phyloP scores from a whole-genome alignment of 2,797 vertebrate genomes.

The Podarcis lilfordi region DNA sequence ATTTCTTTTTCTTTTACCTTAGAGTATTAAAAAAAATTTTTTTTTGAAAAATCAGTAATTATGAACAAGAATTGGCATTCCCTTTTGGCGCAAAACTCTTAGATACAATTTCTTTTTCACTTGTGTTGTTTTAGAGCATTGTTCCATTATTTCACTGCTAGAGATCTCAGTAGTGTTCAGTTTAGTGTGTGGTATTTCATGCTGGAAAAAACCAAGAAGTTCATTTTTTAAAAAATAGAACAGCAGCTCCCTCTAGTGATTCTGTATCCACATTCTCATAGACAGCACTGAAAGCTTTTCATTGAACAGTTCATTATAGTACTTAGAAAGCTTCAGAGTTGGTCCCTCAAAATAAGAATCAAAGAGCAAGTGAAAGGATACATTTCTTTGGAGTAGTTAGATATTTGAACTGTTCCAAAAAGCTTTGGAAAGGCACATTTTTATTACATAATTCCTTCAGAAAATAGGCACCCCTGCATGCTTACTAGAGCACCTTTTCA shows the following conservation, averaged over 20 bases:
- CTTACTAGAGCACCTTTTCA: neutral
- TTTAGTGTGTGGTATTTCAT: slow-evolving; percentile 53
- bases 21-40: slow-evolving; percentile 12
- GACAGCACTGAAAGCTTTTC: neutral
- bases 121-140: slow-evolving; percentile 56
- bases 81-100: slow-evolving; percentile 38
- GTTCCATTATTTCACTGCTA: slow-evolving; percentile 50
- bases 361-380: neutral
- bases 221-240: slow-evolving; percentile 26
- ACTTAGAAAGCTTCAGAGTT: neutral
- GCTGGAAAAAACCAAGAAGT: slow-evolving; percentile 25
- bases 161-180: slow-evolving; percentile 49
- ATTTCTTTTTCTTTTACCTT: slow-evolving; percentile 37
- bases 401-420: neutral
- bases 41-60: slow-evolving; percentile 52
- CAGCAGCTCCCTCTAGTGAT: slow-evolving; percentile 82
- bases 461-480: neutral
- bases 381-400: neutral
- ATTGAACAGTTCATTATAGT: neutral
- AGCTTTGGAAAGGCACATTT: neutral
- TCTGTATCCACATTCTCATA: neutral
- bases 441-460: neutral
- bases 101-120: slow-evolving; percentile 38
- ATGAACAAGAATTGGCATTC: slow-evolving; percentile 42
- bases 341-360: neutral